Conservation (phyloP, 2,888 invertebrate species). For the Megaustenia siamemsis region DNA sequence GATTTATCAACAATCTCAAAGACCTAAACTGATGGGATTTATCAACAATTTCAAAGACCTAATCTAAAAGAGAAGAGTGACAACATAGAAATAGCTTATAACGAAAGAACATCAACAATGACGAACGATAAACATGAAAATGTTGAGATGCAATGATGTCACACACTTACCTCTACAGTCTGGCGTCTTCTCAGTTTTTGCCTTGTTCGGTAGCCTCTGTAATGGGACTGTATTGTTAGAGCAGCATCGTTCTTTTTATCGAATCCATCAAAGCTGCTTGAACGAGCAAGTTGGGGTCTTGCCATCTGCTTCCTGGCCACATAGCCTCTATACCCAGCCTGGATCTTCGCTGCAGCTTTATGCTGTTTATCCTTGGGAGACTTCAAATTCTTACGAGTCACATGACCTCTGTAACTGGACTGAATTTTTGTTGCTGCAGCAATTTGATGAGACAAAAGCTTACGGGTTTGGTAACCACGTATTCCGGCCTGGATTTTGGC, state of each 20-base stretch:
- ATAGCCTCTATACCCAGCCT: slow-evolving; percentile 32
- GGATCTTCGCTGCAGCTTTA: slow-evolving; percentile 40
- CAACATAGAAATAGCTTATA: too few species aligned
- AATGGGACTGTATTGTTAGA: slow-evolving; percentile 54
- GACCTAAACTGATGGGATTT: too few species aligned
- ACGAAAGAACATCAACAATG: too few species aligned
- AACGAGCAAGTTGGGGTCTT: not conserved
- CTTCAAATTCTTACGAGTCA: not conserved
- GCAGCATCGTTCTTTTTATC: slow-evolving; percentile 42
- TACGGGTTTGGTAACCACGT: slow-evolving; percentile 63
- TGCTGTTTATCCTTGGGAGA: slow-evolving; percentile 29
- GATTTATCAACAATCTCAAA: too few species aligned
- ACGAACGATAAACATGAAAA: too few species aligned
- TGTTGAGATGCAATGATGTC: too few species aligned
- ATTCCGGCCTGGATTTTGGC: slow-evolving; percentile 71
- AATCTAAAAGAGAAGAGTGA: too few species aligned
- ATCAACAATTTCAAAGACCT: too few species aligned
- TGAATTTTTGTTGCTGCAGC: slow-evolving; percentile 6
- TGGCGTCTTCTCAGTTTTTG: not conserved
- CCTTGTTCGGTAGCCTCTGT: slow-evolving; percentile 49
- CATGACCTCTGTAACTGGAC: not conserved
- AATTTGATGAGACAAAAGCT: not conserved
- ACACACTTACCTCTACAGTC: too few species aligned
- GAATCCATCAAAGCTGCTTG: slow-evolving; percentile 27
- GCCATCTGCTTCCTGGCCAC: not conserved